Conservation (phyloP, 2,113 vertebrate species). For the Puntigrus tetrazona region DNA sequence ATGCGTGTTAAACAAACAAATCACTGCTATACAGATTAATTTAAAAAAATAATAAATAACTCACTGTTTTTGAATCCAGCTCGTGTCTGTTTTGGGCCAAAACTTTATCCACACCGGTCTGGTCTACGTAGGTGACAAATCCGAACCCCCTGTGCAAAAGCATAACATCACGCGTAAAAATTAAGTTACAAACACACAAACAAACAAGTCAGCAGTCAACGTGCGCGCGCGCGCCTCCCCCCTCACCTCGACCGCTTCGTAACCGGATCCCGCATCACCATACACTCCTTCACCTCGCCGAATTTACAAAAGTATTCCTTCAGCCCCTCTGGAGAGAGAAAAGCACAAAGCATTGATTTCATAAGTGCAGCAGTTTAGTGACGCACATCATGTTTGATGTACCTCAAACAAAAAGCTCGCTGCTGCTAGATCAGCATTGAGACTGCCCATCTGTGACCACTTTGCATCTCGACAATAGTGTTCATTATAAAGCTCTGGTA, state of each 20-base stretch:
- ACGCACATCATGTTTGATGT: not conserved
- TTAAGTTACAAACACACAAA: conserved; percentile 42
- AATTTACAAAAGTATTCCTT: conserved; percentile 98
- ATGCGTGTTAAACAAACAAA: not conserved
- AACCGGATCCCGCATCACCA: conserved; percentile 98
- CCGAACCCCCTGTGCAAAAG: conserved; percentile 86
- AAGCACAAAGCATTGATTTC: not conserved
- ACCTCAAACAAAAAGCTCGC: not conserved
- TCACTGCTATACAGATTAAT: not conserved
- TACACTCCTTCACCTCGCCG: conserved; percentile 97
- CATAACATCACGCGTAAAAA: not conserved
- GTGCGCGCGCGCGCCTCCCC: conserved; percentile 73
- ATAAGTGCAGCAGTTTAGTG: not conserved
- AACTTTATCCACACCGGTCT: conserved; percentile 95
- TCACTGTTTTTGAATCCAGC: conserved; percentile 97
- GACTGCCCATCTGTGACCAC: not conserved
- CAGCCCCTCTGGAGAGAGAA: conserved; percentile 83
- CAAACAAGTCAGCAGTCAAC: conserved; percentile 50
- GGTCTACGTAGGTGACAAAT: conserved; percentile 95
- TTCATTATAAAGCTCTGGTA: conserved; percentile 8
- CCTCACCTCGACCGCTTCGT: conserved; percentile 98
- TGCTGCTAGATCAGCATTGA: not conserved
- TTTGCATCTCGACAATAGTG: conserved; percentile 7
- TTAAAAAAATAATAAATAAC: conserved; percentile 57
- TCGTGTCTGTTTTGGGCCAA: conserved; percentile 95